Evolutionary conservation across 2,888 invertebrate species (phyloP), one percentile per base, ranked within the genome.

Genomic region (Scaptomyza tumidula): DNA sequence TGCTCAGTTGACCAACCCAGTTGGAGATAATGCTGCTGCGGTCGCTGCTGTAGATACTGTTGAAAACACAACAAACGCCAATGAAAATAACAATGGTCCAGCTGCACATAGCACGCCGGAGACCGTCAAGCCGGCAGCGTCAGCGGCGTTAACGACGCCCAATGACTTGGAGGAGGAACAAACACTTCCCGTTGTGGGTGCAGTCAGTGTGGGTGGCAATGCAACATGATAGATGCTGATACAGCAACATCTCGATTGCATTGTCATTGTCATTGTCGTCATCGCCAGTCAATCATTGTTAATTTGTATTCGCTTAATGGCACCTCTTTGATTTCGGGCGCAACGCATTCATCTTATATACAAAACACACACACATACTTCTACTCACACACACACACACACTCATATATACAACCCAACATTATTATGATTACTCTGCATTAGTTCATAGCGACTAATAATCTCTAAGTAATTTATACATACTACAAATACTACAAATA

Each of bases 31-130:
- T 59, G 46, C 43, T 5, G 43, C 46, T 37, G 27, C 39, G 19
- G 29, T 45, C 16, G 31, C 48, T 35, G 48, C 49, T 24, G 43
- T 54, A 11, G 65, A 67, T 27, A 39, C 62, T 14, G 39, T 31
- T 31, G 74, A 80, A n/a, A 41, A 56, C 24, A 29, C 66, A 19
- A 29, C 66, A 19, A 63, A 58, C 45, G 66, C 66, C 67, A 78
- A 88, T 68, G 89, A 88, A 37, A 89, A 89, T 54, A 90, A 90
- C 56, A 90, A 89, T 55, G 90, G 77, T 61, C 89, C 90, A 56
- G 72, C 73, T 69, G 78, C 67, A 16, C 70, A 59, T 29, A 69
- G 49, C 45, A 43, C 63, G 52, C 71, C 72, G 31, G 72, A 72
- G n/a, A 52, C 61, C 56, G 60, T 60, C 31, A 72, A 78, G 16